Evolutionary conservation across 1,140 invertebrate species (phyloP).

Genomic region (Steinernema feltiae): DNA sequence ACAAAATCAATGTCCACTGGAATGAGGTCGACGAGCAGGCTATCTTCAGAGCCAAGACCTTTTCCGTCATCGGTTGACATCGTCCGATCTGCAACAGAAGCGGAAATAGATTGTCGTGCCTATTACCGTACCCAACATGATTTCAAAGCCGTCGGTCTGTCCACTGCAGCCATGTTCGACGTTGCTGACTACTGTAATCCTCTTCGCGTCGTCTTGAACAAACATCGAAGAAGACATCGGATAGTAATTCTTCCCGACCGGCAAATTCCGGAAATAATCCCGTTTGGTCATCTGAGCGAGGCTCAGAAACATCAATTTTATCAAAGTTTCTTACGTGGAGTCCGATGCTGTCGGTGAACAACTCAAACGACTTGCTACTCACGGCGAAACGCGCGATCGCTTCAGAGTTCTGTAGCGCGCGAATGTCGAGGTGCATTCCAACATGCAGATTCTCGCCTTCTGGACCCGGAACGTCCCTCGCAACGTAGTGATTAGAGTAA

Average conservation of each 20-base stretch:
- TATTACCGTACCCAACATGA: slow-evolving; percentile 27
- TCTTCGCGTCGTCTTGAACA: slow-evolving; percentile 70
- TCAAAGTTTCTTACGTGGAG: background rate
- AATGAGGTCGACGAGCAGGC: slow-evolving; percentile 28
- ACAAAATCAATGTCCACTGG: slow-evolving; percentile 37
- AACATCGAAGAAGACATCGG: slow-evolving; percentile 77
- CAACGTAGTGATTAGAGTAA: background rate
- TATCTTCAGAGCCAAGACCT: slow-evolving; percentile 74
- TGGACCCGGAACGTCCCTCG: background rate
- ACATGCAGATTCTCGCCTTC: background rate
- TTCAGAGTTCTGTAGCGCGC: background rate
- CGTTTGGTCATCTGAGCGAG: slow-evolving; percentile 71
- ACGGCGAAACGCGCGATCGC: background rate
- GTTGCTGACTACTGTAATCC: slow-evolving; percentile 64
- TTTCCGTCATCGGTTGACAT: slow-evolving; percentile 86
- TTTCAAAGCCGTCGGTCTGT: slow-evolving; percentile 27
- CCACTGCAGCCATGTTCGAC: slow-evolving; percentile 33
- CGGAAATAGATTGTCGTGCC: background rate
- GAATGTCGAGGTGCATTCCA: background rate
- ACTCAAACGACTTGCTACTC: background rate
- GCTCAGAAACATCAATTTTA: slow-evolving; percentile 17
- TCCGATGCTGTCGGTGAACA: background rate
- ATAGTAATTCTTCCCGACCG: slow-evolving; percentile 87
- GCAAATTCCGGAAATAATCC: slow-evolving; percentile 75
- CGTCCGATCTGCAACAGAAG: slow-evolving; percentile 73